A percentile compares a stretch with the other conserved stretches of the same genome.
Conservation (phyloP, 2,113 vertebrate genomes). For the Rhinoptilus africanus region DNA sequence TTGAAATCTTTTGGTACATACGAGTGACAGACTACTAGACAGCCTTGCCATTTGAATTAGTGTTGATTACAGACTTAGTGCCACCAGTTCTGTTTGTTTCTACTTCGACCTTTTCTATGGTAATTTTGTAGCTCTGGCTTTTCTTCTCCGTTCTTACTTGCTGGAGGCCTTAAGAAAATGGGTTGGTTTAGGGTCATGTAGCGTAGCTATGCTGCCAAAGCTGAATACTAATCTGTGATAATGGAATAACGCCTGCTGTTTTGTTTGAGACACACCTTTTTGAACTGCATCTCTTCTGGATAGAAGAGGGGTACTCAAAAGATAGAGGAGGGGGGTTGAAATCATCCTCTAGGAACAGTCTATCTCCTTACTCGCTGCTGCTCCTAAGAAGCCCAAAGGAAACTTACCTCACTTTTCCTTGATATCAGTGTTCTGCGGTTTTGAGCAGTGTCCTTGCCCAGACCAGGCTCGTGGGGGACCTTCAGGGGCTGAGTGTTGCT, state of each 20-base stretch:
- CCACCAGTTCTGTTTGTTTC: neutral
- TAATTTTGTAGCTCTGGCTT: neutral
- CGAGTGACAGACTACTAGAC: neutral
- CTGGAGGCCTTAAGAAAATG: neutral
- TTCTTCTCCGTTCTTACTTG: neutral
- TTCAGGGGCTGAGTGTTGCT: neutral
- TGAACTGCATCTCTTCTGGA: neutral
- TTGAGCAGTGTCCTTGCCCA: neutral
- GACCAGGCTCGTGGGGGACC: accelerated
- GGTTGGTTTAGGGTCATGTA: neutral
- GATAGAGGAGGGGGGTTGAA: neutral
- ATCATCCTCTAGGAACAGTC: accelerated
- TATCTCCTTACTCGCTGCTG: neutral
- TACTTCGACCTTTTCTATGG: neutral
- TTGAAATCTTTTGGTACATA: neutral
- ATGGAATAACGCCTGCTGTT: neutral
- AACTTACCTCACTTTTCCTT: neutral
- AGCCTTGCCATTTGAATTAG: neutral
- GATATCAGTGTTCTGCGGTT: neutral
- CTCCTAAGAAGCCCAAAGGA: neutral
- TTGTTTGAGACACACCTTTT: neutral
- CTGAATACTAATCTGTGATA: neutral
- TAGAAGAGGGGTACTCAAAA: neutral
- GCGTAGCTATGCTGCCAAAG: neutral
- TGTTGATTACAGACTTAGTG: neutral